Base-by-base conservation (phyloP, 2,888 invertebrate genomes). In the Drosophila meridionalis region DNA sequence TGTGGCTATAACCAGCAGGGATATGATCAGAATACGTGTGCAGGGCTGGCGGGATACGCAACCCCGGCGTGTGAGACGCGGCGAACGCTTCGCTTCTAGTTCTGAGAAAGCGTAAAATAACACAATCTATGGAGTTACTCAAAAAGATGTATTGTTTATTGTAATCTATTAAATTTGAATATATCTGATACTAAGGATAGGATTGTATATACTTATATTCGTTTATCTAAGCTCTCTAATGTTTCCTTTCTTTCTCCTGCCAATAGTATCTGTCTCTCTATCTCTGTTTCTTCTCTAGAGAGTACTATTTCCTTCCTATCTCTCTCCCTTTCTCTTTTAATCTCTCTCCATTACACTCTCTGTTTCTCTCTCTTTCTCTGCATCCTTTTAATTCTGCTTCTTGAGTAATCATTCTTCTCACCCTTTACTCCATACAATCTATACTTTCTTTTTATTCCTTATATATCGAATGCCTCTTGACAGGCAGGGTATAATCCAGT, bases 1-100 rank as follows among this genome's bases (percentile, higher is more conserved):
- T 4, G 85, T 65, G 0, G 87, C n/a, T 3, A 91, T 69, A n/a
- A 89, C 78, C 43, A 90, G 28, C 1, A 75, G 38, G 2, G 87
- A 86, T 52, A 91, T 70, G 11, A 83, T 78, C 47, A 90, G 64
- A 28, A 87, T 73, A 32, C 86, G 83, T n/a, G 74, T 73, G 43
- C 74, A 73, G 36, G 73, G 63, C 6, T 78, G n/a, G 9, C 80
- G 81, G 26, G 67, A 43, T 11, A 14, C 3, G 28, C 65, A 73
- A 28, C 80, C 87, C 66, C 82, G 84, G n/a, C 87, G 87, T 26
- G 77, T 66, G 34, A 48, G 34, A 1, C 80, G 77, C 32, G 73
- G 55, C 43, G 56, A 45, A 12, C 82, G 73, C 55, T 63, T 86
- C 4, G 82, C 71, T 62, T 91, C 91, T 43, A 80, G 28, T 47